phyloP scores from a whole-genome alignment of 2,888 invertebrate genomes.

The Sarcophaga subvicina region DNA sequence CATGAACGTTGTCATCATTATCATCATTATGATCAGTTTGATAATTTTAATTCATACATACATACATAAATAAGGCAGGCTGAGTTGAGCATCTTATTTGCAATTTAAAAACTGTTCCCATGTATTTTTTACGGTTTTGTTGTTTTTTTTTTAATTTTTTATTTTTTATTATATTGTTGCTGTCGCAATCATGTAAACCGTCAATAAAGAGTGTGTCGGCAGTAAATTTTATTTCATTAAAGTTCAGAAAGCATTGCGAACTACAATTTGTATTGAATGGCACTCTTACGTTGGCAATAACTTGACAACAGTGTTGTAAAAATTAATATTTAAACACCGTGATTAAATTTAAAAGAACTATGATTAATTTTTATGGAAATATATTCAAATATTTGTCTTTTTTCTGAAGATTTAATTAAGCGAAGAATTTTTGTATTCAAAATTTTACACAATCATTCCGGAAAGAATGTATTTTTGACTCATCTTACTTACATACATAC shows the following conservation, averaged over 20 bases:
- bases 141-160: constrained; percentile 36
- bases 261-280: neutral
- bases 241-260: constrained; percentile 15
- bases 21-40: constrained; percentile 27
- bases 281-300: neutral
- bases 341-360: too few relatives aligned
- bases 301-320: constrained; percentile 43
- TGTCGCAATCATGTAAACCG: constrained; percentile 38
- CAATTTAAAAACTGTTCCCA: constrained; percentile 44
- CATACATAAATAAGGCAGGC: constrained; percentile 17
- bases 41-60: constrained; percentile 8
- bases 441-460: too few relatives aligned
- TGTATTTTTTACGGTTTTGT: constrained; percentile 47
- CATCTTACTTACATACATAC: too few relatives aligned
- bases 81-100: constrained; percentile 11
- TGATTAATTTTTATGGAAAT: too few relatives aligned
- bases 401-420: too few relatives aligned
- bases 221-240: constrained; percentile 50
- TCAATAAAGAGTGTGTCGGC: constrained; percentile 29
- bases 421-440: too few relatives aligned
- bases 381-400: too few relatives aligned
- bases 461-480: too few relatives aligned
- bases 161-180: constrained; percentile 17
- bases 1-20: too few relatives aligned
- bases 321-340: constrained; percentile 3